Evolutionary conservation across 2,113 vertebrate species (phyloP).

Genomic region (Poicephalus meyeri): DNA sequence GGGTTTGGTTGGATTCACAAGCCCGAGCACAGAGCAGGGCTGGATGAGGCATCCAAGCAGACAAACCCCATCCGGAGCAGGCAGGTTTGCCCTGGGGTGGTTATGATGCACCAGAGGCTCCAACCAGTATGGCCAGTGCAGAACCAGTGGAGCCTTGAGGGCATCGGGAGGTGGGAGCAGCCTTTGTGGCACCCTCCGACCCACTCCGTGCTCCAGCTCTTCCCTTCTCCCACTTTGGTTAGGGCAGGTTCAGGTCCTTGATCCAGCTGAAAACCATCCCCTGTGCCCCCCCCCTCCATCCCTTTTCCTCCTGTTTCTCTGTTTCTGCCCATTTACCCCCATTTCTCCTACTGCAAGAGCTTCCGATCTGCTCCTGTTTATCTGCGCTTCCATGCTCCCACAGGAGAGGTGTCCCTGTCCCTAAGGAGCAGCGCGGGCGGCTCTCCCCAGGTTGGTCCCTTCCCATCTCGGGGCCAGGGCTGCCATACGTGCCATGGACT

Average conservation of each 20-base stretch:
- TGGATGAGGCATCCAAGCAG: neutral
- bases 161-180: neutral
- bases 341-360: neutral
- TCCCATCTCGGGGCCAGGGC: neutral
- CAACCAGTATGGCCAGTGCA: neutral
- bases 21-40: neutral
- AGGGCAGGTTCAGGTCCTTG: neutral
- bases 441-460: neutral
- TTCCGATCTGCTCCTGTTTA: neutral
- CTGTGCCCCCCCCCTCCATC: neutral
- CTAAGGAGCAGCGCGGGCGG: neutral
- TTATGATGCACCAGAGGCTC: neutral
- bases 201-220: fast-evolving
- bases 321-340: neutral
- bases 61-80: neutral
- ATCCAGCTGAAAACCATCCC: neutral
- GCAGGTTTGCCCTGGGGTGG: neutral
- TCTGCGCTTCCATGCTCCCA: fast-evolving
- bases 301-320: neutral
- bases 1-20: neutral
- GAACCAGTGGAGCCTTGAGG: slow-evolving; percentile 29
- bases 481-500: fast-evolving
- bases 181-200: neutral
- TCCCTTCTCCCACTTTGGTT: neutral
- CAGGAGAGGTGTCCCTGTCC: neutral